Base-by-base conservation (phyloP, 2,888 invertebrate species). In the Monopis laevigella region DNA sequence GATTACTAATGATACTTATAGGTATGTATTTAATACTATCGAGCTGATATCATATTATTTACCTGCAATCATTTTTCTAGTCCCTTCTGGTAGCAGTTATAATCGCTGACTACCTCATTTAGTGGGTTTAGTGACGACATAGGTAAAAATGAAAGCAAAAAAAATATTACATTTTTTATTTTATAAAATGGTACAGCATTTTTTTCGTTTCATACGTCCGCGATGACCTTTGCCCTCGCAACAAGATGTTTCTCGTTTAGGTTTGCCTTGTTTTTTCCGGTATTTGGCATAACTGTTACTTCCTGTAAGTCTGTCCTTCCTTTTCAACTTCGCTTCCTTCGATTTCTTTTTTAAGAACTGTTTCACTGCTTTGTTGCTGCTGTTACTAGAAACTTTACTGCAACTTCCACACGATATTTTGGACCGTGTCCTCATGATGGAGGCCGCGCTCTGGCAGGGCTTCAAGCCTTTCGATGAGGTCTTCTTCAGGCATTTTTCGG, bases 141-240 rank as follows among this genome's bases (percentile, higher is more conserved):
- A n/a, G n/a, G n/a, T n/a, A n/a, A n/a, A n/a, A n/a, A n/a, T n/a
- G n/a, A n/a, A n/a, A n/a, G n/a, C n/a, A n/a, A n/a, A n/a, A n/a
- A n/a, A n/a, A n/a, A n/a, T n/a, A n/a, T n/a, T n/a, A n/a, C n/a
- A n/a, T n/a, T n/a, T n/a, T n/a, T n/a, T n/a, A n/a, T n/a, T n/a
- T 16, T 47, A 58, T 26, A 58, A 51, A 40, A 58, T 58, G 40
- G 44, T 51, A 39, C 55, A 54, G 41, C 52, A 49, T 45, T 47
- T 50, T 42, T 51, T 30, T 40, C 39, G 40, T 40, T 52, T 64
- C 24, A 71, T 30, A 26, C 74, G 55, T 6, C 74, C 75, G 48
- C 74, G 58, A 41, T 75, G 74, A 0, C 75, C 77, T 42, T 59
- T 65, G 18, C 74, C 72, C 2, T 62, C 59, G 46, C 77, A 75